phyloP scores from a whole-genome alignment of 35 echinoderm and acorn worm genomes.

The Hemicentrotus pulcherrimus region DNA sequence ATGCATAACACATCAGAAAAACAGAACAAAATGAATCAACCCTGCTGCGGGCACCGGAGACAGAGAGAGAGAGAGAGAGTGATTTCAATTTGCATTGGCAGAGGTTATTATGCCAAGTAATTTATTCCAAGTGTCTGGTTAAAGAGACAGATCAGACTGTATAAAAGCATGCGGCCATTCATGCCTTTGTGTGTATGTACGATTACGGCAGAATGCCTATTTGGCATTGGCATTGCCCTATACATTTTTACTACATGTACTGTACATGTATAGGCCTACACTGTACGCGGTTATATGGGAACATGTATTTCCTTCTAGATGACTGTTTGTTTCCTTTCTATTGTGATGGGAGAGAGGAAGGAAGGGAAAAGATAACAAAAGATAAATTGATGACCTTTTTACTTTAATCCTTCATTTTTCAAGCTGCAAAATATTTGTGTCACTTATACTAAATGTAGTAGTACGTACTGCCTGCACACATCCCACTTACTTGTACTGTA shows the following conservation, averaged over 20 bases:
- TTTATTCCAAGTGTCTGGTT: neutral
- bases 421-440: no score
- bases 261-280: neutral
- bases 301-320: neutral
- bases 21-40: neutral
- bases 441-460: no score
- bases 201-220: no score
- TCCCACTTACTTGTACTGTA: no score
- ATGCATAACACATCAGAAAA: constrained; percentile 1
- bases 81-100: constrained; percentile 4
- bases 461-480: no score
- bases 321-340: neutral
- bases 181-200: no score
- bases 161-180: no score
- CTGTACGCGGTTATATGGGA: neutral
- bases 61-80: neutral
- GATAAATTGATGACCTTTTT: neutral
- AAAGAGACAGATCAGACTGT: neutral
- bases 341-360: neutral
- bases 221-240: neutral
- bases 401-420: no score
- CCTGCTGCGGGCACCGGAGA: neutral
- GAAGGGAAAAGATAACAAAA: neutral
- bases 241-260: neutral
- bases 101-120: constrained; percentile 10